Evolutionary conservation across 2,888 invertebrate genomes (phyloP), one percentile per base, ranked within the genome.

Genomic region (Miltochrista miniata): DNA sequence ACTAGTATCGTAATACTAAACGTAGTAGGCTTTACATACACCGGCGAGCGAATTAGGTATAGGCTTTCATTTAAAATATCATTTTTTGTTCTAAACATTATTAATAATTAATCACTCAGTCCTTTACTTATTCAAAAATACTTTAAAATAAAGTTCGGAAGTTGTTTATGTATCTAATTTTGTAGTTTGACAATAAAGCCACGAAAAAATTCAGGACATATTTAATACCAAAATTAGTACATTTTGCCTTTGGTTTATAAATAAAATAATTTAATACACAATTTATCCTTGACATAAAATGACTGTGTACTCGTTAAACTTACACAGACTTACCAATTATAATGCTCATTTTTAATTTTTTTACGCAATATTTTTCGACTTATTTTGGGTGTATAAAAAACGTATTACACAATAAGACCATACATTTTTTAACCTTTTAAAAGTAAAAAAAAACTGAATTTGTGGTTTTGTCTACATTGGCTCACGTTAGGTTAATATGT

Each of bases 1-100:
- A 53, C 69, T 79, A 76, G 64, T 53, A 66, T 70, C 69, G 74
- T 80, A 79, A 78, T 68, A 73, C 74, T 81, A 80, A 64, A 75
- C 68, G 3, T 24, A 24, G 64, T 70, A 70, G 73, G 78, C 81
- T 82, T 78, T 79, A 83, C 74, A 56, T 65, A 68, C 61, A 72
- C 61, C 70, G 72, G 71, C 78, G 75, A 76, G 72, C 72, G 65
- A 59, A 48, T 59, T 47, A 54, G 18, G 18, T 24, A 24, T 24
- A 45, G 10, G 41, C 38, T 44, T 51, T 61, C 60, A 70, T 52
- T 66, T 64, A 64, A 60, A 66, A 61, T 63, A 70, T 8, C 51
- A 57, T 61, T 52, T 55, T 63, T 64, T 67, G 56, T 56, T 68
- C 56, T 64, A 71, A 59, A 62, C 38, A 35, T 66, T 64, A 66